These are phyloP conservation scores for Cataglyphis livida DNA, from an alignment of 2,888 invertebrate species.

Conservation along the genomic window DNA sequence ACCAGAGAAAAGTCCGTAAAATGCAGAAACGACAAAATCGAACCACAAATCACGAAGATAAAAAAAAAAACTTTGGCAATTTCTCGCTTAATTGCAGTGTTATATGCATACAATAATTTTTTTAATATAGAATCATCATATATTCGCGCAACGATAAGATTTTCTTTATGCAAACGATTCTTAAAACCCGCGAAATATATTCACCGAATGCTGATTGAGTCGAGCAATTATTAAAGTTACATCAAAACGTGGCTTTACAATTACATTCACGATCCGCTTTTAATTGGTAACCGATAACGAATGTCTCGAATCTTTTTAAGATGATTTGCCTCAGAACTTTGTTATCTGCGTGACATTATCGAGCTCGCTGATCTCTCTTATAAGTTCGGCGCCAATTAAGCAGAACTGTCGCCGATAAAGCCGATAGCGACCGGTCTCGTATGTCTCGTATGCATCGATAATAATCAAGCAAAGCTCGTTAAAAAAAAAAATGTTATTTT, in stretches of 20 bases:
- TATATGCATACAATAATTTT: neutral
- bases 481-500: neutral
- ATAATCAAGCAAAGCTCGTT: constrained; percentile 1
- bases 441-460: constrained; percentile 13
- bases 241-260: neutral
- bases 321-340: constrained; percentile 14
- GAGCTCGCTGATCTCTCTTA: constrained; percentile 24
- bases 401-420: constrained; percentile 40
- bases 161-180: neutral
- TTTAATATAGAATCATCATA: neutral
- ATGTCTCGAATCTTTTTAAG: neutral
- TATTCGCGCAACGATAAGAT: neutral
- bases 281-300: constrained; percentile 3
- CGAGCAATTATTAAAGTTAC: neutral
- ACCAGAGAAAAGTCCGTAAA: constrained; percentile 17
- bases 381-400: constrained; percentile 44
- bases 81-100: neutral
- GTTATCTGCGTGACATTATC: constrained; percentile 36
- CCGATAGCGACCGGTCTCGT: constrained; percentile 33
- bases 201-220: constrained; percentile 4
- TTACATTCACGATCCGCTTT: neutral
- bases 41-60: neutral
- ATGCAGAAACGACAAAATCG: neutral
- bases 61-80: neutral
- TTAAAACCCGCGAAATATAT: neutral